Conservation (phyloP, 2,888 invertebrate genomes). For the Dicranocentrus wangi region DNA sequence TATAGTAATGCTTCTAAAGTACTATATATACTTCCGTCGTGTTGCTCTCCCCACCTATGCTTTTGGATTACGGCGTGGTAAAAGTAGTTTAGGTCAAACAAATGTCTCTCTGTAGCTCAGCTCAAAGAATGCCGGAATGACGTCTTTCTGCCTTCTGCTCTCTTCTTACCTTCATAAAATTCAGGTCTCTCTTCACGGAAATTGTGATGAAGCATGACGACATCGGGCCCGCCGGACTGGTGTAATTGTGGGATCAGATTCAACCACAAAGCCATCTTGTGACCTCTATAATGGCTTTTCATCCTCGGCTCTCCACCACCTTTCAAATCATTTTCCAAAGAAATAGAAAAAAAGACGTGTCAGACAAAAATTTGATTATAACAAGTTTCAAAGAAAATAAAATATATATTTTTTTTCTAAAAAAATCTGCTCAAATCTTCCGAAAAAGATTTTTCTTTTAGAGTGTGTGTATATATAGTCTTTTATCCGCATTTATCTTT, state of each 20-base stretch:
- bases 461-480: no score
- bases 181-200: constrained; percentile 86
- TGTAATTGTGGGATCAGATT: constrained; percentile 90
- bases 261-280: constrained; percentile 92
- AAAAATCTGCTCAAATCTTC: constrained; percentile 35
- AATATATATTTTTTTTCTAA: constrained; percentile 9
- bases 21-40: no score
- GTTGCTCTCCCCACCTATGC: no score
- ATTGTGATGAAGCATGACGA: constrained; percentile 87
- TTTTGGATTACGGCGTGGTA: no score
- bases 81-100: no score
- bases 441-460: constrained; percentile 38
- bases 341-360: constrained; percentile 27
- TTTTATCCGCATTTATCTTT: constrained; percentile 47
- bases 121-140: no score
- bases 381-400: not conserved
- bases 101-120: no score
- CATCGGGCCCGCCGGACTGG: constrained; percentile 85
- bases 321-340: constrained; percentile 23
- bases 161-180: constrained; percentile 85
- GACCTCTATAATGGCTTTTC: constrained; percentile 89
- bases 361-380: constrained; percentile 25
- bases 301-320: constrained; percentile 76
- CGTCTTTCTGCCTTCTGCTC: no score
- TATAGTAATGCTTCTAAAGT: no score